phyloP scores from a whole-genome alignment of 2,113 vertebrate species.

The Peucedramus taeniatus region DNA sequence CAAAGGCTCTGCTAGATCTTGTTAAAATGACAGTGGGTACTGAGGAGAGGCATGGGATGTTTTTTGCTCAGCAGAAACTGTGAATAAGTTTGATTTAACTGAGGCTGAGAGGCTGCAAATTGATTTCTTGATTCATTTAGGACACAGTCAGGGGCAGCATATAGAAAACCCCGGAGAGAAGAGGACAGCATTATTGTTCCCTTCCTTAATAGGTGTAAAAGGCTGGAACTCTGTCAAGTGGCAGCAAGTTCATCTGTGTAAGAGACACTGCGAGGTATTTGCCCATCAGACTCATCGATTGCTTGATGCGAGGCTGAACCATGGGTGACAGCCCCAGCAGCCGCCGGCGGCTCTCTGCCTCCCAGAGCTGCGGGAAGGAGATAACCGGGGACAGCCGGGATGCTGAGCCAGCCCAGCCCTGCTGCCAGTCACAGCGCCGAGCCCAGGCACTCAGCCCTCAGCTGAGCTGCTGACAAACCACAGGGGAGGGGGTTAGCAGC shows the following conservation, averaged over 20 bases:
- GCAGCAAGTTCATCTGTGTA: not conserved
- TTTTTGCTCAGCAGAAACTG: conserved; percentile 35
- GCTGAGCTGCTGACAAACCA: not conserved
- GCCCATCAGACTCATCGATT: not conserved
- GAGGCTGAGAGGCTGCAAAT: conserved; percentile 32
- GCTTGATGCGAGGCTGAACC: not conserved
- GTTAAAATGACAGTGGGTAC: not conserved
- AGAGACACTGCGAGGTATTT: not conserved
- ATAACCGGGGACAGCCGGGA: rapidly evolving
- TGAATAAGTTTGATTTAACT: conserved; percentile 50
- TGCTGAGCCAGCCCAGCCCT: not conserved
- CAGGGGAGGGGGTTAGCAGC: rapidly evolving
- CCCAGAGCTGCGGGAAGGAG: not conserved
- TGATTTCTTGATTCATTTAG: conserved; percentile 63
- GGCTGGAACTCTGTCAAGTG: not conserved
- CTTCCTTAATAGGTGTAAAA: conserved; percentile 30
- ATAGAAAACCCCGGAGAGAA: conserved; percentile 7
- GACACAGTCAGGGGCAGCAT: conserved; percentile 16
- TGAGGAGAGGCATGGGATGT: not conserved
- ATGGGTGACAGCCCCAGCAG: not conserved
- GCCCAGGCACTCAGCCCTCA: not conserved
- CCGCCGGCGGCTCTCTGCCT: not conserved
- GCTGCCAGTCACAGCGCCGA: not conserved
- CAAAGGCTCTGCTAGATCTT: not conserved
- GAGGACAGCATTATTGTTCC: conserved; percentile 21